Evolutionary conservation across 35 echinoderm and acorn worm species (phyloP), one percentile per base, ranked within the genome.

Genomic region (Holothuria glaberrima): DNA sequence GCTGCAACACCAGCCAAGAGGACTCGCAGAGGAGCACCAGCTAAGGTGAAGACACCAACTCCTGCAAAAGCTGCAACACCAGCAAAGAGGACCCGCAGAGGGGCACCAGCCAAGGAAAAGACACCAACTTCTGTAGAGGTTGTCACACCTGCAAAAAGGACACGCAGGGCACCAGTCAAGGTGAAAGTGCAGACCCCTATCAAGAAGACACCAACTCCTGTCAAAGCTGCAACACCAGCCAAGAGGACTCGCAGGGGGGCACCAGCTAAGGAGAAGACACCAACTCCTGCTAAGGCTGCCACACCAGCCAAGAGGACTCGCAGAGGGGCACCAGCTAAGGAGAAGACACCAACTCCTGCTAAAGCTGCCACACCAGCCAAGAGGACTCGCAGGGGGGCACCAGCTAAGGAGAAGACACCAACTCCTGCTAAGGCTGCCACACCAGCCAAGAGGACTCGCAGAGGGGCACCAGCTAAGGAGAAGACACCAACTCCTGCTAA

Each of bases 241-340:
- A 86, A 50, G 33, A 86, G 82, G 19, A 34, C 82, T 13, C 34
- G 46, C 17, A 61, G 31, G 61, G 58, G 34, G 30, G 80, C 10
- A 12, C 27, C 17, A 10, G 46, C 29, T 12, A 41, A 41, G 36
- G 36, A 2, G 7, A 41, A 41, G 7, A 41, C 36, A 41, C 36
- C 36, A 41, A 41, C 74, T 62, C 63, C 91, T 30, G 79, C 63
- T 16, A 92, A 86, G 48, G 83, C 45, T 82, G 83, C 78, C 33
- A 86, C 93, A 4, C 76, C 94, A 22, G 78, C 36, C 22, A 92
- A 92, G 63, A 92, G 56, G 68, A 92, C 94, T 57, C 80, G 80
- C 18, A 60, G 94, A 48, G 90, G 94, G 27, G 82, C 68, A 63
- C 25, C 82, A 67, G 65, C 19, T 22, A 45, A 38, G 35, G 65